A percentile compares a stretch with the other conserved stretches of the same genome.
Evolutionary conservation across 2,797 vertebrate genomes (phyloP).

Genomic region (Merluccius polli): DNA sequence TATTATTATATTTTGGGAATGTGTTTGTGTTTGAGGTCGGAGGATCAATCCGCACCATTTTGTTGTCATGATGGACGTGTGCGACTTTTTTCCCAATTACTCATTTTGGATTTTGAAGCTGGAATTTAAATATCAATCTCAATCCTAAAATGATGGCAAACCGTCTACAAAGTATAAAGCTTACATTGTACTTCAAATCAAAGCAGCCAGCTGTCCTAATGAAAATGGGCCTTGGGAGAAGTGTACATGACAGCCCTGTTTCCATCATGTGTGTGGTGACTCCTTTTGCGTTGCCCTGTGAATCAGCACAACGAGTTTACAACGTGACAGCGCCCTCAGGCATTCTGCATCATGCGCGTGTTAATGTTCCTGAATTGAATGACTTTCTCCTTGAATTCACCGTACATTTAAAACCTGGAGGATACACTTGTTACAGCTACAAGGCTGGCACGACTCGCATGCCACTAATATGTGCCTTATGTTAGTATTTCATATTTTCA

Average conservation of each 20-base stretch:
- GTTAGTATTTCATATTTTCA: not conserved
- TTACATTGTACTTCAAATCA: not conserved
- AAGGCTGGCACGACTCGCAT: not conserved
- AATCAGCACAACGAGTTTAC: not conserved
- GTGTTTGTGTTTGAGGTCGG: not conserved
- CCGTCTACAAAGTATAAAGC: not conserved
- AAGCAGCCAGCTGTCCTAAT: not conserved
- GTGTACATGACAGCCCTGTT: not conserved
- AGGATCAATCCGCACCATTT: not conserved
- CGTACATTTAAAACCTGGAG: not conserved
- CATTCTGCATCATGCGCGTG: not conserved
- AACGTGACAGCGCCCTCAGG: not conserved
- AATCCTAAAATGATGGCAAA: not conserved
- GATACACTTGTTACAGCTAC: not conserved
- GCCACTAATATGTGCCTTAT: not conserved
- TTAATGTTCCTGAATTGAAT: not conserved
- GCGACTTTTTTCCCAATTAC: not conserved
- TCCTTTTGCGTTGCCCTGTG: not conserved
- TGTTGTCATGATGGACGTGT: not conserved
- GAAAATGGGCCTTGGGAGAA: not conserved
- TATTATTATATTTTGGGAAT: not conserved
- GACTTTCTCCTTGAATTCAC: not conserved
- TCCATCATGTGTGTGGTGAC: not conserved
- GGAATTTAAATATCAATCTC: not conserved
- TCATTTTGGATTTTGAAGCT: not conserved